Evolutionary conservation across 2,113 vertebrate genomes (phyloP).

Genomic region (Dunckerocampus dactyliophorus): DNA sequence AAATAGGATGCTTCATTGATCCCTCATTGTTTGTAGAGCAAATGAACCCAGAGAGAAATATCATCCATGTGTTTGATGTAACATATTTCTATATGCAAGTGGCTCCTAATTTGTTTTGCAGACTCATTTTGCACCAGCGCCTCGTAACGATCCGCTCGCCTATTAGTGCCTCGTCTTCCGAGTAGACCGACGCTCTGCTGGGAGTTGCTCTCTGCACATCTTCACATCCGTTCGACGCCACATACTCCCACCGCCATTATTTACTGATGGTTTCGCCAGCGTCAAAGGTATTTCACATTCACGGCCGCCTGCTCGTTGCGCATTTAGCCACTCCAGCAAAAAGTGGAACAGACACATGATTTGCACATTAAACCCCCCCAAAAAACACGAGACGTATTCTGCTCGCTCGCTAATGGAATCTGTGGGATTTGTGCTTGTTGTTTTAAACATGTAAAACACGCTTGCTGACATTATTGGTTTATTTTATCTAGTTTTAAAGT

Average conservation of each 20-base stretch:
- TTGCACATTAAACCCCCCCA: constrained; percentile 13
- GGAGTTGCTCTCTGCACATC: constrained; percentile 26
- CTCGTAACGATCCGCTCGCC: constrained; percentile 39
- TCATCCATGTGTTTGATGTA: neutral
- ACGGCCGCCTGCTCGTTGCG: constrained; percentile 1
- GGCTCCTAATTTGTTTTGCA: constrained; percentile 25
- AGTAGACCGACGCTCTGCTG: neutral
- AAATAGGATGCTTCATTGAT: constrained; percentile 19
- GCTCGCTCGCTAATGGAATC: constrained; percentile 37
- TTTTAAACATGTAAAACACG: constrained; percentile 9
- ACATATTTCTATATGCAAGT: neutral
- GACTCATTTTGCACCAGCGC: constrained; percentile 15
- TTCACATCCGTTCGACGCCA: constrained; percentile 16
- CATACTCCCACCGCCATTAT: constrained; percentile 33
- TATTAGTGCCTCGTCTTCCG: constrained; percentile 12
- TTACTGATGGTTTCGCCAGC: constrained; percentile 32
- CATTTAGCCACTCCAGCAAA: constrained; percentile 21
- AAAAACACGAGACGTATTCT: constrained; percentile 18
- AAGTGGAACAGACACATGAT: constrained; percentile 35
- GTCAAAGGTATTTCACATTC: constrained; percentile 28
- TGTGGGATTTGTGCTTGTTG: constrained; percentile 5
- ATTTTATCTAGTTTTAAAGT: neutral
- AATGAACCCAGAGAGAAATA: constrained; percentile 7
- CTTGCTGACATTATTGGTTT: neutral
- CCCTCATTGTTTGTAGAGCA: constrained; percentile 12